A percentile compares a stretch with the other conserved stretches of the same genome.
These are phyloP conservation scores for Triplophysa bombifrons DNA, from an alignment of 2,797 vertebrate species.

Conservation along the genomic window DNA sequence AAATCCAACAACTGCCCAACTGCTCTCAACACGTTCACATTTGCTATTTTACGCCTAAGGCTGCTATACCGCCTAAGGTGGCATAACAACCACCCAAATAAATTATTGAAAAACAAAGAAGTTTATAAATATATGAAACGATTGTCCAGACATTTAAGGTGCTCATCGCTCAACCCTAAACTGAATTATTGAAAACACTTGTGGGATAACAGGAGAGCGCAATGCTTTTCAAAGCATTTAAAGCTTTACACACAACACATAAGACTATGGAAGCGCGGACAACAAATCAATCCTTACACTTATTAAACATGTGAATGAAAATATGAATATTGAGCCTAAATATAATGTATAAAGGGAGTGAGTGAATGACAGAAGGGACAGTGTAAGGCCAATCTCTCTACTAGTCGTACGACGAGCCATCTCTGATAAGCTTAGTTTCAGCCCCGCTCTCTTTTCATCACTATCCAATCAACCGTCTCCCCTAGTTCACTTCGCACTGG, in stretches of 20 bases:
- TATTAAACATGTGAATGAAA: constrained; percentile 37
- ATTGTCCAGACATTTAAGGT: constrained; percentile 68
- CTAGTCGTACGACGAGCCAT: constrained; percentile 49
- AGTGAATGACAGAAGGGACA: constrained; percentile 36
- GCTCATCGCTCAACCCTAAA: constrained; percentile 53
- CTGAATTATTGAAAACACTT: constrained; percentile 1
- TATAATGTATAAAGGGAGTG: not conserved
- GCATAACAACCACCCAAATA: constrained; percentile 26
- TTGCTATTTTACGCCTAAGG: not conserved
- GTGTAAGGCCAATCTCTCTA: constrained; percentile 55
- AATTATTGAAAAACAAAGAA: constrained; percentile 8
- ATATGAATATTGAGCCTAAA: constrained; percentile 39
- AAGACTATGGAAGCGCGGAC: not conserved
- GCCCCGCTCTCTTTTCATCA: constrained; percentile 39
- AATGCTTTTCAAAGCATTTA: constrained; percentile 29
- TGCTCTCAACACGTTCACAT: not conserved
- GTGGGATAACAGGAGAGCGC: constrained; percentile 30
- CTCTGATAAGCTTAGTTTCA: constrained; percentile 42
- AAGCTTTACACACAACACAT: constrained; percentile 14
- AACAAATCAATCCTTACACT: constrained; percentile 1
- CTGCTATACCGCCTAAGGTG: constrained; percentile 4
- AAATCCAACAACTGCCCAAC: constrained; percentile 16
- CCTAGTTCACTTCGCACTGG: constrained; percentile 74
- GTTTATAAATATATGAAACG: constrained; percentile 47
- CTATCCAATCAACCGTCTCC: constrained; percentile 12